Conservation (phyloP, 2,797 vertebrate genomes). For the Propithecus deckenii region DNA sequence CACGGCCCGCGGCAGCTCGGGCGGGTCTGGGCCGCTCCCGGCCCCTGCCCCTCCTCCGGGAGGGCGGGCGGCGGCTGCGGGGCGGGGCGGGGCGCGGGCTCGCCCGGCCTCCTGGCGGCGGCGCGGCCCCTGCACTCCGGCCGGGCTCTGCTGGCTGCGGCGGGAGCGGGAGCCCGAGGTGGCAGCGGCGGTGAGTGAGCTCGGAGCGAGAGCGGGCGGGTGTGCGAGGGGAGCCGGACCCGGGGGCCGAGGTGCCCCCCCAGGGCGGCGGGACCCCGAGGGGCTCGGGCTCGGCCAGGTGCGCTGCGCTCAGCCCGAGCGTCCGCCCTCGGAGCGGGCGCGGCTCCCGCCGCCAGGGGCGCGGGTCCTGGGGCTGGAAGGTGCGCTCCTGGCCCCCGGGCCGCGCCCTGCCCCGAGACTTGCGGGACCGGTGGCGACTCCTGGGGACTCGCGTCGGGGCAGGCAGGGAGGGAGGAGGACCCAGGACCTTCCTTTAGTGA, state of each 20-base stretch:
- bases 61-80: constrained; percentile 43
- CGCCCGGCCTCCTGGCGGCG: constrained; percentile 35
- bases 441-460: neutral
- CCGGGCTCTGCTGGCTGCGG: constrained; percentile 28
- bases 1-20: accelerated
- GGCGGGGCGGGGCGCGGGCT: constrained; percentile 57
- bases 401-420: neutral
- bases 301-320: neutral
- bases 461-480: neutral
- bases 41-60: constrained; percentile 47
- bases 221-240: neutral
- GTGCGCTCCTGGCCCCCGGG: neutral
- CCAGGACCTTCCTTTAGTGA: neutral
- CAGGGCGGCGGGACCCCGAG: neutral
- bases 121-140: neutral
- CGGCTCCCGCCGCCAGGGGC: neutral
- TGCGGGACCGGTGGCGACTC: neutral
- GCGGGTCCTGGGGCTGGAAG: neutral
- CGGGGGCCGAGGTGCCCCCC: neutral
- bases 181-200: constrained; percentile 31
- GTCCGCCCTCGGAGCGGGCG: neutral
- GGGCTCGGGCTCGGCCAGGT: neutral
- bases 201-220: neutral
- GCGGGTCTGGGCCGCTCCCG: neutral
- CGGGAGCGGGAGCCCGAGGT: neutral